These are phyloP conservation scores for Sardinella longiceps DNA, from an alignment of 2,797 vertebrate species.

Conservation along the genomic window DNA sequence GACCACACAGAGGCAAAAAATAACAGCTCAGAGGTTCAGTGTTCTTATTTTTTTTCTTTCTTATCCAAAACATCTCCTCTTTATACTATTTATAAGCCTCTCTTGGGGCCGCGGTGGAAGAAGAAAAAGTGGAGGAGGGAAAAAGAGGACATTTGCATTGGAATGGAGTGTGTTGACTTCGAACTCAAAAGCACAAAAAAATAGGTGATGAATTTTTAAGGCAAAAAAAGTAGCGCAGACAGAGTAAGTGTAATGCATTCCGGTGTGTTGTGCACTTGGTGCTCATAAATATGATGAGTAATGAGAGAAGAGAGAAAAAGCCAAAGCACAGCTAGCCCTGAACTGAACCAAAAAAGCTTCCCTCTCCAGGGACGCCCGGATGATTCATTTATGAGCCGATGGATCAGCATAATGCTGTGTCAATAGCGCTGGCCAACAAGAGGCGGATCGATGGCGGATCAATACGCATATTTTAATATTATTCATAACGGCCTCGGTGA, in stretches of 20 bases:
- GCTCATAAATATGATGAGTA: constrained; percentile 12
- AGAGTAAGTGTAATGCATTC: neutral
- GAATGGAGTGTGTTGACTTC: neutral
- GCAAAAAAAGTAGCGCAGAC: neutral
- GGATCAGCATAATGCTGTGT: constrained; percentile 59
- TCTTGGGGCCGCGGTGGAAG: neutral
- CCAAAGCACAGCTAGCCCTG: neutral
- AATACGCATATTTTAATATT: constrained; percentile 48
- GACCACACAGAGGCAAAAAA: constrained; percentile 20
- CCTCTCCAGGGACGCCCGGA: constrained; percentile 19
- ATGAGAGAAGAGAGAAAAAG: neutral
- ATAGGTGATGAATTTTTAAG: constrained; percentile 9
- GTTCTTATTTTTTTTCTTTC: neutral
- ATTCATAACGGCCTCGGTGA: neutral
- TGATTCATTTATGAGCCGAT: constrained; percentile 73
- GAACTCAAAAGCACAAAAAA: neutral
- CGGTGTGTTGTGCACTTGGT: neutral
- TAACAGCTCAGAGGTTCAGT: neutral
- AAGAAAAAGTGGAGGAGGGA: neutral
- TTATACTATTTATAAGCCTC: neutral
- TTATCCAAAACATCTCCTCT: neutral
- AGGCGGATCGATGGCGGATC: constrained; percentile 66
- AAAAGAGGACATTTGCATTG: constrained; percentile 12
- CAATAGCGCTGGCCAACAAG: constrained; percentile 54
- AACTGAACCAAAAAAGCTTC: neutral